Conservation (phyloP, 2,888 invertebrate genomes). For the Balanococcus diminutus region DNA sequence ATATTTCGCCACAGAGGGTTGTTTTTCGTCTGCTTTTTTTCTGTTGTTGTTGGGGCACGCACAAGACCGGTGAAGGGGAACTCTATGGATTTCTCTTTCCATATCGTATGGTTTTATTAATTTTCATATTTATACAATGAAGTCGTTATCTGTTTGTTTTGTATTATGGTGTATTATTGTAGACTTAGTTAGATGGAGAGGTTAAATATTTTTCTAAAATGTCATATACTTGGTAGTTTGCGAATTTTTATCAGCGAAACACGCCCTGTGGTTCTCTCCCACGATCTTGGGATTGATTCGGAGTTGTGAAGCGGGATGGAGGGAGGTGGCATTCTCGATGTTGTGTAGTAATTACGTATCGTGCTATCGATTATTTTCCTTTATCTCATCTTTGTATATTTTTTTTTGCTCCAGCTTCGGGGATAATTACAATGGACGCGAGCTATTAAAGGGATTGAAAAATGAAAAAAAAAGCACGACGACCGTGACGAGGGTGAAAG, state of each 20-base stretch:
- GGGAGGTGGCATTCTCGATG: not conserved
- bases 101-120: not conserved
- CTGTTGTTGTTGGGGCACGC: not conserved
- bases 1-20: not conserved
- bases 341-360: slow-evolving; percentile 24
- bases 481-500: slow-evolving; percentile 40
- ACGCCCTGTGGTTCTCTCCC: not conserved
- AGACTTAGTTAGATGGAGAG: no score
- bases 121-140: not conserved
- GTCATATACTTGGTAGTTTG: no score
- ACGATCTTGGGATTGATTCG: not conserved
- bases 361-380: slow-evolving; percentile 47
- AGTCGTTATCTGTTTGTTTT: not conserved
- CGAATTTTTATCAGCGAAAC: not conserved
- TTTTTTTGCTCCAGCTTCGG: slow-evolving; percentile 13
- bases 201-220: not conserved
- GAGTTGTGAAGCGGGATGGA: no score
- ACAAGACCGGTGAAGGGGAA: not conserved
- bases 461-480: not conserved
- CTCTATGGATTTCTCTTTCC: not conserved
- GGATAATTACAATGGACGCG: slow-evolving; percentile 51
- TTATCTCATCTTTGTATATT: slow-evolving; percentile 26
- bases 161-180: no score
- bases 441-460: slow-evolving; percentile 55
- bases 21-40: not conserved